Evolutionary conservation across 1,140 invertebrate species (phyloP).

Genomic region (Dufourea novaeangliae): DNA sequence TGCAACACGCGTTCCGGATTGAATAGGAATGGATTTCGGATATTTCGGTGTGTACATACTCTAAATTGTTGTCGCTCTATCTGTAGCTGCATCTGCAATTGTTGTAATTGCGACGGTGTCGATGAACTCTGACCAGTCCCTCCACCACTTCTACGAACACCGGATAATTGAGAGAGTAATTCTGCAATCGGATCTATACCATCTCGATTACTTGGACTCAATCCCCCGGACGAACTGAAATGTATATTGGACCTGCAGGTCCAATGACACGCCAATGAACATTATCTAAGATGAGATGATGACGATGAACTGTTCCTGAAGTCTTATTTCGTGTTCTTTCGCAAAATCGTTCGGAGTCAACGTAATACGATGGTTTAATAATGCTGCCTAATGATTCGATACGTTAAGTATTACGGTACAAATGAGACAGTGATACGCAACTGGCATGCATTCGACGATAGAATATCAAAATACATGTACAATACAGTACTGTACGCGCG

Average conservation of each 20-base stretch:
- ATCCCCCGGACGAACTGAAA: slow-evolving; percentile 91
- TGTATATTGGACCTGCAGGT: slow-evolving; percentile 92
- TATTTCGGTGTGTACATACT: slow-evolving; percentile 79
- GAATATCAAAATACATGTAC: background rate
- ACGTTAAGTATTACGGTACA: slow-evolving; percentile 12
- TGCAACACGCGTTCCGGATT: background rate
- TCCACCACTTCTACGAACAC: slow-evolving; percentile 88
- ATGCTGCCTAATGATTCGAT: slow-evolving; percentile 18
- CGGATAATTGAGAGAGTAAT: slow-evolving; percentile 94
- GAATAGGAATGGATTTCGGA: background rate
- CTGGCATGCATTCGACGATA: slow-evolving; percentile 13
- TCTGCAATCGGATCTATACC: slow-evolving; percentile 96
- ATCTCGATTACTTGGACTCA: slow-evolving; percentile 93
- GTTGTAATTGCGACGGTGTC: slow-evolving; percentile 91
- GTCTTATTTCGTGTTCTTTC: background rate
- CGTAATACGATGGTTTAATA: background rate
- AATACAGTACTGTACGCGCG: background rate
- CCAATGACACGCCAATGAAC: slow-evolving; percentile 65
- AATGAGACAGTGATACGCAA: slow-evolving; percentile 1
- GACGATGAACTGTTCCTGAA: slow-evolving; percentile 42
- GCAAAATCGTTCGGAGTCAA: background rate
- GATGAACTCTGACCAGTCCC: slow-evolving; percentile 83
- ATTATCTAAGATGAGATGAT: slow-evolving; percentile 63
- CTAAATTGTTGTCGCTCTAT: slow-evolving; percentile 92
- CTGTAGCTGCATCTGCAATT: slow-evolving; percentile 95